Percentiles rank a stretch among this genome's conserved stretches.
Evolutionary conservation across 1,140 invertebrate genomes (phyloP).

Genomic region (Lamellibrachia luymesi): DNA sequence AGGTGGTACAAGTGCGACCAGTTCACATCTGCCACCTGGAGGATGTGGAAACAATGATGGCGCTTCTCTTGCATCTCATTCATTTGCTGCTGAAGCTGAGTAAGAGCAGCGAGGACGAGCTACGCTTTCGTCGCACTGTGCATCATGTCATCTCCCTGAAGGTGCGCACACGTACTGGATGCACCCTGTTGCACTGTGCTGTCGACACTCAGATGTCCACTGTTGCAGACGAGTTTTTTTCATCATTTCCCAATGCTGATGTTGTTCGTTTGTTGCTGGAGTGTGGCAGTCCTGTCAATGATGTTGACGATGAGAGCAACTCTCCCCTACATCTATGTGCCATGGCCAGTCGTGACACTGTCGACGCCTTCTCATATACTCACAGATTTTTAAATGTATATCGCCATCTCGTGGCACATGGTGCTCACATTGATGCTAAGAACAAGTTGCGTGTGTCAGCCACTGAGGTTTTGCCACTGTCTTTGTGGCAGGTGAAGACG

Average conservation of each 20-base stretch:
- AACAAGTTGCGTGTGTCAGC: not conserved
- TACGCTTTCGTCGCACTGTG: not conserved
- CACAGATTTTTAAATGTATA: not conserved
- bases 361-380: not conserved
- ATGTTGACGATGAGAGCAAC: constrained; percentile 2
- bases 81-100: not conserved
- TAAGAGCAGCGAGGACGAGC: not conserved
- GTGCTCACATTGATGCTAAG: constrained; percentile 6
- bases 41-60: constrained; percentile 4
- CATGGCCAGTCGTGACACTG: not conserved
- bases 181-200: constrained; percentile 13
- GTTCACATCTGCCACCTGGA: not conserved
- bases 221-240: constrained; percentile 10
- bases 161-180: not conserved
- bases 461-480: not conserved
- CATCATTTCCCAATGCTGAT: not conserved
- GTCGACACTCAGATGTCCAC: constrained; percentile 15
- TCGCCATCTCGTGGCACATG: not conserved
- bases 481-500: not conserved
- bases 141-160: not conserved
- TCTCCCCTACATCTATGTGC: constrained; percentile 11
- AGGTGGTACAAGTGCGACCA: not conserved
- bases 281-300: not conserved
- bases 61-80: constrained; percentile 16
- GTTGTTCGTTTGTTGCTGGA: constrained; percentile 6